Evolutionary conservation across 2,888 invertebrate genomes (phyloP), one percentile per base, ranked within the genome.

Genomic region (Spodoptera littoralis): DNA sequence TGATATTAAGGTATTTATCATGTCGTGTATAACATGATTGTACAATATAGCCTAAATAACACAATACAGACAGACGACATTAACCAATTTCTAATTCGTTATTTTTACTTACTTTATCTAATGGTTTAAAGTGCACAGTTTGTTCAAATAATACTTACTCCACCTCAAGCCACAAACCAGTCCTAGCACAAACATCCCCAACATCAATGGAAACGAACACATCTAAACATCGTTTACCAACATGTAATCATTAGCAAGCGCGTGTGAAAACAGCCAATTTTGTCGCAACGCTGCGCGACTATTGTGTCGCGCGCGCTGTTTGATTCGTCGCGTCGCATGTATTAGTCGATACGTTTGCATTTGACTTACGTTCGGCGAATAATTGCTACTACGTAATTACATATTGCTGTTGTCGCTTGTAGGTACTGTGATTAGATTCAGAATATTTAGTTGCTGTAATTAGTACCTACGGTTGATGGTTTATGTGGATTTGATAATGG

Each of bases 231-330:
- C 79, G 73, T 82, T 85, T 83, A 82, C 79, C 81, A 72, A 81
- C 79, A 83, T 86, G 87, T 87, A 90, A 90, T 89, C 85, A 90
- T 87, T 85, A 84, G 80, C 80, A 81, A 64, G 50, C 70, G 80
- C 87, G 90, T 92, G 92, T 90, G 92, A 92, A 92, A 90, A 89
- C 88, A 86, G 84, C 82, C 91, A 92, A 92, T 92, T 92, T 88
- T 85, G 86, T 82, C 73, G 76, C 79, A 65, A 70, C 73, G 72
- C 78, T 76, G 76, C 62, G 64, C 65, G 60, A 63, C 66, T 65
- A 76, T 74, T 73, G 55, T 69, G 59, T 60, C 59, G 53, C 47
- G 27, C 48, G 67, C 52, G 69, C 60, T 52, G 61, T 76, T 77
- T 74, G 80, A 76, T 76, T 79, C 65, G 72, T 67, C 73, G 70